These are phyloP conservation scores for Leptopilina syphax DNA, from an alignment of 2,888 invertebrate genomes.

Conservation along the genomic window DNA sequence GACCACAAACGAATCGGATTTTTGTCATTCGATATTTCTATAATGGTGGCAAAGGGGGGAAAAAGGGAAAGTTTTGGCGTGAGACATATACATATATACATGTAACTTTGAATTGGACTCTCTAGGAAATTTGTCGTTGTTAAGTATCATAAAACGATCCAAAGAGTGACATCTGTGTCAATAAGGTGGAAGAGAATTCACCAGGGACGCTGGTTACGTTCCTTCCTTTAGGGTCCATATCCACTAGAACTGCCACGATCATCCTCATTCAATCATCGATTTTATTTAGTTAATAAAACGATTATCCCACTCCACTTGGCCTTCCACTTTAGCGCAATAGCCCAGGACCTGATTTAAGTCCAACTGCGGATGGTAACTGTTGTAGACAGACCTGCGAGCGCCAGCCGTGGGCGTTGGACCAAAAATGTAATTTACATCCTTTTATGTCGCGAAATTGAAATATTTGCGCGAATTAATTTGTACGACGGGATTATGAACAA, in stretches of 20 bases:
- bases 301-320: constrained; percentile 63
- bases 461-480: constrained; percentile 76
- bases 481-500: constrained; percentile 71
- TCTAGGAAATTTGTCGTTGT: constrained; percentile 58
- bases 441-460: constrained; percentile 76
- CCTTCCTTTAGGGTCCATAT: constrained; percentile 51
- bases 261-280: constrained; percentile 74
- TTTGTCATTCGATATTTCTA: constrained; percentile 5
- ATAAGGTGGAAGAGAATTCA: constrained; percentile 69
- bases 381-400: constrained; percentile 45
- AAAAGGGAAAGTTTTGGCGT: not conserved
- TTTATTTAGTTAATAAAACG: constrained; percentile 77
- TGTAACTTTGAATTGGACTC: constrained; percentile 48
- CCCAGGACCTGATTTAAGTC: constrained; percentile 41
- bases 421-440: constrained; percentile 77
- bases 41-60: not conserved
- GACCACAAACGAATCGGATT: no score
- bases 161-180: constrained; percentile 74
- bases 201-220: constrained; percentile 57
- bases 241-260: constrained; percentile 57
- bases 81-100: not conserved
- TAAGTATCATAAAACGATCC: constrained; percentile 68
- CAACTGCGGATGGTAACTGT: constrained; percentile 26
- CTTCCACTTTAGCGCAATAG: constrained; percentile 46
- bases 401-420: constrained; percentile 71